Evolutionary conservation across 1,140 invertebrate species (phyloP).

Genomic region (Homarus americanus): DNA sequence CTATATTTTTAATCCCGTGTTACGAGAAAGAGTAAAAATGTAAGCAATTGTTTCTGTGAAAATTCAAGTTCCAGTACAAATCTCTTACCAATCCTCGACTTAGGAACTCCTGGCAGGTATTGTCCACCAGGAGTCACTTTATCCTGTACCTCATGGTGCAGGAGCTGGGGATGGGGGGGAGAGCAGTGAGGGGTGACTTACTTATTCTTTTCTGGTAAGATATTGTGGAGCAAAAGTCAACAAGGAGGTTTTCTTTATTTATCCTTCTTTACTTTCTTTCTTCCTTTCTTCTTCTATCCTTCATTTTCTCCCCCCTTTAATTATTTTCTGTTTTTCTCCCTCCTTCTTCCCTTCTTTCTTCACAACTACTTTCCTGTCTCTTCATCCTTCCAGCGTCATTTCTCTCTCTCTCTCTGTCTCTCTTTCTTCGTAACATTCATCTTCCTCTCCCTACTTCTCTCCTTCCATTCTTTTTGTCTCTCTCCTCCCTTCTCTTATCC

Average conservation of each 20-base stretch:
- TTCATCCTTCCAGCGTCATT: background rate
- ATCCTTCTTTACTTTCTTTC: background rate
- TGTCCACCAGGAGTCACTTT: too few species aligned
- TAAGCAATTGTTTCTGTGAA: too few species aligned
- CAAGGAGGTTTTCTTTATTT: background rate
- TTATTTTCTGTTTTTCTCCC: constrained; percentile 8
- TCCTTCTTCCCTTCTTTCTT: background rate
- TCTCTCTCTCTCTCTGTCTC: constrained; percentile 37
- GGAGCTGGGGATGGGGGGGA: too few species aligned
- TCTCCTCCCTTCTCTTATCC: background rate
- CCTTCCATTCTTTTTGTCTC: background rate
- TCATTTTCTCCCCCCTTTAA: constrained; percentile 7
- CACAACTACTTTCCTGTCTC: background rate
- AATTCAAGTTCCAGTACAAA: too few species aligned
- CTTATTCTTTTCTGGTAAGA: too few species aligned
- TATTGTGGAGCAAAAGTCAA: too few species aligned
- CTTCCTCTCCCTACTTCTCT: background rate
- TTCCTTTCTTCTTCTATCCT: background rate
- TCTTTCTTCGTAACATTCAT: constrained; percentile 28
- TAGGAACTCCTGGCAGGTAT: too few species aligned
- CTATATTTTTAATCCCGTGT: too few species aligned
- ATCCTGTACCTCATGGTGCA: too few species aligned
- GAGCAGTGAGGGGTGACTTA: too few species aligned
- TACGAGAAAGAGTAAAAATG: too few species aligned
- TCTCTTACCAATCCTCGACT: too few species aligned